Evolutionary conservation across 2,888 invertebrate species (phyloP).

Genomic region (Eupithecia exiguata): DNA sequence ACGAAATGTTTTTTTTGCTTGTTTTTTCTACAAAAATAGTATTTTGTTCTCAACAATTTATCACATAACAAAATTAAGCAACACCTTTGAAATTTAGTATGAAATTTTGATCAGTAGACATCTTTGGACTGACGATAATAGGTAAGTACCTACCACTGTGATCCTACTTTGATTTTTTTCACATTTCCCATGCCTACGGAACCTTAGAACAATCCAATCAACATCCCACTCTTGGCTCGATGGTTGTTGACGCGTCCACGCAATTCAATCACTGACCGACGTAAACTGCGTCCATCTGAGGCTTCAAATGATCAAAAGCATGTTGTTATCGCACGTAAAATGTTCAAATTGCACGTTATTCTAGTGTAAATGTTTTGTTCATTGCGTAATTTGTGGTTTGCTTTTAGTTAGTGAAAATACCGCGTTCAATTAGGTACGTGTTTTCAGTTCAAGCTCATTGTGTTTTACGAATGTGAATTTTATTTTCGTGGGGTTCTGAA

Average conservation of each 20-base stretch:
- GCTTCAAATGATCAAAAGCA: background rate
- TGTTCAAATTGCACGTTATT: background rate
- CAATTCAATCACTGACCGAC: background rate
- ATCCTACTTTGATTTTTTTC: too few species aligned
- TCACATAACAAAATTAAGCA: too few species aligned
- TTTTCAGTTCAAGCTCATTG: background rate
- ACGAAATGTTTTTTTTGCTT: too few species aligned
- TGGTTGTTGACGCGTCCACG: background rate
- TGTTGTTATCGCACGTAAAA: background rate
- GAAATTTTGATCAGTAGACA: too few species aligned
- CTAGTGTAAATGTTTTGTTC: conserved; percentile 1
- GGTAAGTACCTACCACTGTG: too few species aligned
- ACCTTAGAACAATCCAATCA: background rate
- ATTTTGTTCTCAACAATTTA: too few species aligned
- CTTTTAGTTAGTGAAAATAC: background rate
- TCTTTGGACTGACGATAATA: too few species aligned
- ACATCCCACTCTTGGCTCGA: background rate
- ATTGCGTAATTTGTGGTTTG: background rate
- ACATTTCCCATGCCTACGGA: too few species aligned
- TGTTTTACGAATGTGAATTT: background rate
- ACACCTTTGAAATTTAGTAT: too few species aligned
- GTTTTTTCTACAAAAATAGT: too few species aligned
- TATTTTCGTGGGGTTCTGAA: background rate
- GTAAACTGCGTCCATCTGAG: background rate
- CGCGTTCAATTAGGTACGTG: background rate